Evolutionary conservation across 2,888 invertebrate species (phyloP), one percentile per base, ranked within the genome.

Genomic region (Thera britannica): DNA sequence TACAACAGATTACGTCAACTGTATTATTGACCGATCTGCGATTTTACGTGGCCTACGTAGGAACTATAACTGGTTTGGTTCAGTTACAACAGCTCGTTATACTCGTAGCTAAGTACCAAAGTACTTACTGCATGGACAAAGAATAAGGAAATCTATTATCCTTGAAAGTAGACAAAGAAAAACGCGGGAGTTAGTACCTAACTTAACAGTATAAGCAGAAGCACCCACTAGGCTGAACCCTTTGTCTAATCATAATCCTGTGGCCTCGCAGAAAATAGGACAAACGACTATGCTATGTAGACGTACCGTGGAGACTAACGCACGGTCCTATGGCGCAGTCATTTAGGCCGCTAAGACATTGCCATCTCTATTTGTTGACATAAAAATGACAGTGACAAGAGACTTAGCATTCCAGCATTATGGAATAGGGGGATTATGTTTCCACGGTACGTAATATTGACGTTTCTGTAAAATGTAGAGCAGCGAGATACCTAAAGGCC

Each of bases 71-170:
- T 51, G 11, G 12, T 54, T 54, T 9, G 12, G 51, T 23, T 23
- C 23, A 23, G 23, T 12, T 51, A 51, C 23, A 51, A 12, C 51
- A 52, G 23, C 52, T 52, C 52, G 8, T 34, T 62, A 23, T 58
- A 58, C n/a, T n/a, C 11, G 51, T 12, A 60, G 12, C 3, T 34
- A 36, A 9, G 35, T 35, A 54, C 54, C 23, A 4, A 5, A 41
- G 41, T 38, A 56, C 36, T n/a, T 12, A 66, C 23, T 23, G 49
- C 56, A 58, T 59, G 57, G 70, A 75, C 75, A 77, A 77, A 75
- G 74, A 70, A 73, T 70, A 64, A 75, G 77, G 75, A 75, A 77
- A 72, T 68, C 54, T 62, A 57, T 67, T 71, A 61, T 67, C 70
- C 68, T 74, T 74, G 70, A 70, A 61, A 65, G 46, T 51, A 48